Conservation (phyloP, 2,797 vertebrate genomes). For the Amazona ochrocephala region DNA sequence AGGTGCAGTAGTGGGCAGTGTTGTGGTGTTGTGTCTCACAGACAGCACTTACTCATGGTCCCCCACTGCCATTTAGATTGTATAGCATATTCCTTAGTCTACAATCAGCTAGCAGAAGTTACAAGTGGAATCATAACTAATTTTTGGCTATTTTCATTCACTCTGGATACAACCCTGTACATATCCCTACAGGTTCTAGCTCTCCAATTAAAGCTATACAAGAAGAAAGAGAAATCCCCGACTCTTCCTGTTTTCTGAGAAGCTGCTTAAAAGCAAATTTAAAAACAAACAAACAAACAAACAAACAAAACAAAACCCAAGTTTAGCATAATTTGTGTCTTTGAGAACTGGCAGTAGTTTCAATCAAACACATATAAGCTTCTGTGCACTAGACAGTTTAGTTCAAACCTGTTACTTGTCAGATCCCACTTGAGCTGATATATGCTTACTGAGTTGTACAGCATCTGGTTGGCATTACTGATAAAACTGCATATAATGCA, state of each 20-base stretch:
- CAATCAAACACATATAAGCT: neutral
- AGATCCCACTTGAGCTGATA: neutral
- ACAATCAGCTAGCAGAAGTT: neutral
- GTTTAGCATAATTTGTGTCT: neutral
- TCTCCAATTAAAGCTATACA: neutral
- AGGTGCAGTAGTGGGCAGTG: neutral
- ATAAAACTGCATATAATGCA: neutral
- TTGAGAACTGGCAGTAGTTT: neutral
- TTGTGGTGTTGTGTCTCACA: neutral
- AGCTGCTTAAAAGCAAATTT: neutral
- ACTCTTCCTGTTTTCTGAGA: neutral
- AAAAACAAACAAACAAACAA: neutral
- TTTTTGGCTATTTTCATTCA: neutral
- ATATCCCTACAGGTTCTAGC: neutral
- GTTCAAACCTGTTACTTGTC: neutral
- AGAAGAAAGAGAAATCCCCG: neutral
- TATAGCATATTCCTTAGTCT: neutral
- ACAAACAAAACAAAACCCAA: neutral
- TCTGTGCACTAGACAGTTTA: neutral
- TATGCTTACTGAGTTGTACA: fast-evolving
- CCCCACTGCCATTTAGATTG: neutral
- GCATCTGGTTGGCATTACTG: neutral
- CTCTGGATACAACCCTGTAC: neutral
- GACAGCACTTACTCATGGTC: neutral
- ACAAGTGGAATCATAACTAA: neutral